Evolutionary conservation across 2,797 vertebrate genomes (phyloP), one percentile per base, ranked within the genome.

Genomic region (Tenualosa thibaudeaui): DNA sequence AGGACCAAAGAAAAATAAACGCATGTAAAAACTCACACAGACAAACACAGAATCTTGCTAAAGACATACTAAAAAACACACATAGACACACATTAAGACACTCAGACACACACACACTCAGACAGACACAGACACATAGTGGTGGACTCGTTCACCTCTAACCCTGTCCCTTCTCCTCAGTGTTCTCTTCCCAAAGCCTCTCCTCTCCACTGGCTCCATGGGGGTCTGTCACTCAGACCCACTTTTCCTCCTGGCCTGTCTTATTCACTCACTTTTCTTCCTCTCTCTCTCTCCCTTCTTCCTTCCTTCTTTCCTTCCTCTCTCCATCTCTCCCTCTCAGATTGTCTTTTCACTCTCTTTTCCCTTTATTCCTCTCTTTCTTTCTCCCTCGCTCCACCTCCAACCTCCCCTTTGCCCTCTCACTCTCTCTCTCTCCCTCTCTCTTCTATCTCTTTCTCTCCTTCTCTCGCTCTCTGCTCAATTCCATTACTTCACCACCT

Each of bases 81-180:
- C 84, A 85, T 24, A n/a, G 84, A 84, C 87, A 86, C 88, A 31
- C 62, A 68, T 31, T 31, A 31, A 31, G 31, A 31, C 24, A 31
- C 26, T n/a, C 31, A 17, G 12, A 75, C 31, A 75, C 3, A 17
- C 31, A 6, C 3, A 75, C 65, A 40, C 68, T 17, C 90, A 91
- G 90, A 89, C 87, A 87, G 54, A 82, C 87, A 82, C 49, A 85
- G 81, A 81, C 24, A 58, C 86, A 58, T 85, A 85, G 71, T 22
- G 37, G 68, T 5, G 68, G 68, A 15, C 37, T 40, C 68, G 2
- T 88, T 83, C 87, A 46, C 87, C 86, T 88, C 84, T 75, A 75
- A 65, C 5, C 31, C 5, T 37, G 31, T 75, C 68, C 40, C 31
- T 75, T 40, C 12, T 43, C 15, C 68, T 75, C 31, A 40, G 68